These are phyloP conservation scores for Okamejei kenojei DNA, from an alignment of 2,797 vertebrate genomes.

Conservation along the genomic window DNA sequence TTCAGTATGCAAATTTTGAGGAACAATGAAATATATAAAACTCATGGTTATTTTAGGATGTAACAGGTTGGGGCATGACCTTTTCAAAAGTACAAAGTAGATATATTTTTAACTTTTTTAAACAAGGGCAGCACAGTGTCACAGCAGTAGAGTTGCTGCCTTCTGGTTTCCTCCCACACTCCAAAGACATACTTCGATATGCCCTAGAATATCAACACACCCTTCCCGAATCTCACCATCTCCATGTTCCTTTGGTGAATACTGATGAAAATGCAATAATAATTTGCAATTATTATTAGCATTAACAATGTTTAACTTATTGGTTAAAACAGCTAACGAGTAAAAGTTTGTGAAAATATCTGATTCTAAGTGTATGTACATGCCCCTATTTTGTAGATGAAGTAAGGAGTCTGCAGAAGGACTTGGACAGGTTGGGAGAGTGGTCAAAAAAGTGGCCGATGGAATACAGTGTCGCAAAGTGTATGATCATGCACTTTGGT, in stretches of 20 bases:
- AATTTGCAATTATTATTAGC: background rate
- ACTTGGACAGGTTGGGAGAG: too few relatives aligned
- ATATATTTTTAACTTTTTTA: background rate
- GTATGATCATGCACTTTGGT: too few relatives aligned
- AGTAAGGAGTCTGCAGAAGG: too few relatives aligned
- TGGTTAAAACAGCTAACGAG: background rate
- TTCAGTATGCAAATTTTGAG: background rate
- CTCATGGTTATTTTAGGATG: background rate
- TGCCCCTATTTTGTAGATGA: background rate
- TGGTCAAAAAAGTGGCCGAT: too few relatives aligned
- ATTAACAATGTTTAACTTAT: background rate
- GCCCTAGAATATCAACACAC: too few relatives aligned
- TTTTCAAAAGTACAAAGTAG: background rate
- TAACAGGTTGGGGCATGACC: background rate
- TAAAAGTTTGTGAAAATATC: background rate
- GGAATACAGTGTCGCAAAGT: too few relatives aligned
- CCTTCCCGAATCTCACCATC: background rate
- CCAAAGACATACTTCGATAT: too few relatives aligned
- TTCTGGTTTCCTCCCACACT: too few relatives aligned
- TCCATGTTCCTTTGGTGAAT: background rate
- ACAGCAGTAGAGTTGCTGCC: background rate
- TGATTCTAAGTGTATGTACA: background rate
- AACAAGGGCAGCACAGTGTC: too few relatives aligned
- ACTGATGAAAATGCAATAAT: too few relatives aligned
- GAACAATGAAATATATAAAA: background rate